Base-by-base conservation (phyloP, 2,113 vertebrate species). In the Vombatus ursinus region DNA sequence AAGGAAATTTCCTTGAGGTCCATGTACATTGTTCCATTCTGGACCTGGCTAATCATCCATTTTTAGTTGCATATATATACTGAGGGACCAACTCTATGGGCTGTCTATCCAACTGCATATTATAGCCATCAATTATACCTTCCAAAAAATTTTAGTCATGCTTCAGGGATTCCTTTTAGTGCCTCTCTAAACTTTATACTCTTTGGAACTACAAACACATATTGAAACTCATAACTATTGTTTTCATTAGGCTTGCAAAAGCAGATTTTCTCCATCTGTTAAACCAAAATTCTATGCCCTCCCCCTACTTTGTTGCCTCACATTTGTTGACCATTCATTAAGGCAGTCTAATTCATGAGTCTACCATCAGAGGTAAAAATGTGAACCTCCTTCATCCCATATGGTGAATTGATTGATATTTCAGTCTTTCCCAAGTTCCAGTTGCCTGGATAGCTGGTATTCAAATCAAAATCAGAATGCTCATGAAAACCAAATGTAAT, bases 401-500 rank as follows among this genome's bases (percentile, higher is more conserved):
- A 89, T 91, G 68, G 92, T 92, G 95, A 97, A 95, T 92, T 97
- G 97, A 97, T 97, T 97, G 90, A 94, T 96, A 97, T 97, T 98
- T 96, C 91, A 44, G 51, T 97, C 97, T 96, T 97, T 97, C 91
- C 77, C 96, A 96, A 91, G 48, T 61, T 89, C 28, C 90, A 50
- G 84, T 93, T 97, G 97, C 48, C 24, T 90, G 90, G 97, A 97
- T 98, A 97, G 96, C 97, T 97, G 97, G 97, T 97, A 98, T 95
- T 98, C 97, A 97, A 97, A 97, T 97, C 93, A 97, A 98, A 97
- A 97, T 97, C 94, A 97, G 92, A 97, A 96, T 95, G 96, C 97
- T 98, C 97, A 98, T 98, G 98, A 97, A 98, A 98, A 98, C 97
- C 98, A 98, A 98, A 98, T 98, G 98, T 90, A 98, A 98, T 98